Conservation (phyloP, 2,888 invertebrate genomes). For the Petrolisthes manimaculis region DNA sequence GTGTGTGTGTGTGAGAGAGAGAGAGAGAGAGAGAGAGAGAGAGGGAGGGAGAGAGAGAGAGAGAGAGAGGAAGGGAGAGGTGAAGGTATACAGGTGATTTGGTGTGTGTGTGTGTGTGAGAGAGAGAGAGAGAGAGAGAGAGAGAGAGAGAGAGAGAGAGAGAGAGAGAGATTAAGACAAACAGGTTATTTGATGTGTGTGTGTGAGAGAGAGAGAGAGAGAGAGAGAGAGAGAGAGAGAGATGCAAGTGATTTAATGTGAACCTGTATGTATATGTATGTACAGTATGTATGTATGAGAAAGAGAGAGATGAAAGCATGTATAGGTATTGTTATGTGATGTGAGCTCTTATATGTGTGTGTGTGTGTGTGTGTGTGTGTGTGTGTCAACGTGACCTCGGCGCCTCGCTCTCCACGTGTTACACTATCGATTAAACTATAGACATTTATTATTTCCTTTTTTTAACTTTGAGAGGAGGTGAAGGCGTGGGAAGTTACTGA, state of each 20-base stretch:
- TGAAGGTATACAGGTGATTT: background rate
- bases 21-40: background rate
- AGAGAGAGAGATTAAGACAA: background rate
- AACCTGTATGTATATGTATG: no score
- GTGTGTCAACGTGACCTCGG: no score
- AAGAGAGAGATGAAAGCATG: background rate
- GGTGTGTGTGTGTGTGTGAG: background rate
- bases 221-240: no score
- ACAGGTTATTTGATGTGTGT: background rate
- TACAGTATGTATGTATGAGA: no score
- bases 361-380: background rate
- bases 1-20: background rate
- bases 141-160: background rate
- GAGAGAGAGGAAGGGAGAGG: background rate
- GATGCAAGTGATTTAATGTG: no score
- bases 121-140: background rate
- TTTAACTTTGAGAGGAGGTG: no score
- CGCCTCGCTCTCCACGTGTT: no score
- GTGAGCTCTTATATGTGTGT: background rate
- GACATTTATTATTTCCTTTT: no score
- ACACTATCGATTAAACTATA: no score
- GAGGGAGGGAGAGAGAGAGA: background rate
- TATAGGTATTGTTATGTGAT: background rate
- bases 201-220: no score
- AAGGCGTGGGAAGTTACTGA: no score